Evolutionary conservation across 2,113 vertebrate genomes (phyloP).

Genomic region (Eubucco bourcierii): DNA sequence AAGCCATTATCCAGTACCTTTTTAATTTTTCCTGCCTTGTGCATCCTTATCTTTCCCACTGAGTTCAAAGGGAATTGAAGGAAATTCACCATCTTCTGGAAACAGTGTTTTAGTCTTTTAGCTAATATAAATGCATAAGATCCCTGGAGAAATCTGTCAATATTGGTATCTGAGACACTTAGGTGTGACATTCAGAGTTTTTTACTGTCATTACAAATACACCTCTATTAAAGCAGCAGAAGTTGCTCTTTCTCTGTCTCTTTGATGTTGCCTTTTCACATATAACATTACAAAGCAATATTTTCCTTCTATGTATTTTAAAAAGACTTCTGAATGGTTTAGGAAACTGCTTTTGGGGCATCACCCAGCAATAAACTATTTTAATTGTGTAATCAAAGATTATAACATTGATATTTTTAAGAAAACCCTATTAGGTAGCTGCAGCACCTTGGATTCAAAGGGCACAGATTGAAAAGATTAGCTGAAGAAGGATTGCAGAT

Average conservation of each 20-base stretch:
- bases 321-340: background rate
- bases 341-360: background rate
- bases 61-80: slow-evolving; percentile 4
- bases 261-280: background rate
- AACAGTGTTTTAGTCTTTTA: background rate
- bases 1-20: background rate
- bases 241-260: background rate
- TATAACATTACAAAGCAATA: background rate
- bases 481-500: background rate
- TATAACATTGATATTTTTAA: background rate
- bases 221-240: background rate
- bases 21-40: background rate
- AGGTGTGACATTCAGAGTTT: background rate
- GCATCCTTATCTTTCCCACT: background rate
- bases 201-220: background rate
- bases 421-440: background rate
- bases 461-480: background rate
- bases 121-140: background rate
- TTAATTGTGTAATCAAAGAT: background rate
- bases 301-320: background rate
- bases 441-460: background rate
- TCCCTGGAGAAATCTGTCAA: background rate
- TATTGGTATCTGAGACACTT: slow-evolving; percentile 10
- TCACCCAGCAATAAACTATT: background rate
- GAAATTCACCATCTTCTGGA: background rate